phyloP scores from a whole-genome alignment of 2,888 invertebrate species.

The Ditula angustiorana region DNA sequence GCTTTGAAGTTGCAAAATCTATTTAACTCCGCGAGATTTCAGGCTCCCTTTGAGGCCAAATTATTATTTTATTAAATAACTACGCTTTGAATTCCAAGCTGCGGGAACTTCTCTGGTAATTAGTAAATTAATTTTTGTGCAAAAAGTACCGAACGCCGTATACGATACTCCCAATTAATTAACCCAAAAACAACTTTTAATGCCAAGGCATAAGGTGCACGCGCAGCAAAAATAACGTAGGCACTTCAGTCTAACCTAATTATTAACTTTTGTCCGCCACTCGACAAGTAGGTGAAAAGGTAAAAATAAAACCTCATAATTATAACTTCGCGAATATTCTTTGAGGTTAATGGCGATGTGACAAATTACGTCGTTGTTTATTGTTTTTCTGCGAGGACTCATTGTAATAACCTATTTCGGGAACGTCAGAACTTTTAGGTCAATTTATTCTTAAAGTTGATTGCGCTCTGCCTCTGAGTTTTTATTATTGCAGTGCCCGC shows the following conservation, averaged over 20 bases:
- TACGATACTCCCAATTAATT: slow-evolving; percentile 10
- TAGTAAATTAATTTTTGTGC: slow-evolving; percentile 30
- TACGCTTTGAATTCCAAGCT: slow-evolving; percentile 37
- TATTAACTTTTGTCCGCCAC: slow-evolving; percentile 17
- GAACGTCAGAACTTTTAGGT: slow-evolving; percentile 4
- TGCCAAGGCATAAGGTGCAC: background rate
- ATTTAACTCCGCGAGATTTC: slow-evolving; percentile 52
- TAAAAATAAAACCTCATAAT: slow-evolving; percentile 25
- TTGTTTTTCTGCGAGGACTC: slow-evolving; percentile 7
- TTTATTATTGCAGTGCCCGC: background rate
- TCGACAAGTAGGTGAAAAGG: slow-evolving; percentile 27
- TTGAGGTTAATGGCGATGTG: slow-evolving; percentile 5
- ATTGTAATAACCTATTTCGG: background rate
- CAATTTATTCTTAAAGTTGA: slow-evolving; percentile 8
- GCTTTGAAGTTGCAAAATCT: slow-evolving; percentile 60
- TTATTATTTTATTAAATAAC: slow-evolving; percentile 51
- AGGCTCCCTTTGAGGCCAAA: slow-evolving; percentile 43
- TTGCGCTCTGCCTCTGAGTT: background rate
- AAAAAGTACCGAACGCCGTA: slow-evolving; percentile 11
- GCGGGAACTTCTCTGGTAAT: slow-evolving; percentile 45
- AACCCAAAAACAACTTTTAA: slow-evolving; percentile 9
- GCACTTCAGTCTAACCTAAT: slow-evolving; percentile 22
- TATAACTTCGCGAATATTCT: slow-evolving; percentile 14
- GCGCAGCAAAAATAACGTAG: background rate
- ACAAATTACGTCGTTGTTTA: slow-evolving; percentile 13